Evolutionary conservation across 1,140 invertebrate species (phyloP).

Genomic region (Drosophila teissieri): DNA sequence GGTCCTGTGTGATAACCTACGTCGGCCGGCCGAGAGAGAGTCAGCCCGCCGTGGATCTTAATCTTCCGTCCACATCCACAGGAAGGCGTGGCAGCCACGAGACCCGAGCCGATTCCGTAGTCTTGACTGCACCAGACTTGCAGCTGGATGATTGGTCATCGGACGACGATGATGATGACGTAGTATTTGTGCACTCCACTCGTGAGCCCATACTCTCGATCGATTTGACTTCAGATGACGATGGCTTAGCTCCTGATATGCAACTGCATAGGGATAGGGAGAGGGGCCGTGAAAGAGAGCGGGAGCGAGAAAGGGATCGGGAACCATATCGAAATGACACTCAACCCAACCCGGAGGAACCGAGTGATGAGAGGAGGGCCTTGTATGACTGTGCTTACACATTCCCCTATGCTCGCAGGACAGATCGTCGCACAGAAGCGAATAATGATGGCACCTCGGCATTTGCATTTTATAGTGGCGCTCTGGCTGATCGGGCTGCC

Average conservation of each 20-base stretch:
- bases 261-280: background rate
- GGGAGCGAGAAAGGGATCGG: slow-evolving; percentile 5
- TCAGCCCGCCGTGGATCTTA: slow-evolving; percentile 32
- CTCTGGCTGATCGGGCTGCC: slow-evolving; percentile 53
- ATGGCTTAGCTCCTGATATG: slow-evolving; percentile 43
- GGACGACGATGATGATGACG: slow-evolving; percentile 88
- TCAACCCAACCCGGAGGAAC: slow-evolving; percentile 2
- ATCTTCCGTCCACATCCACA: slow-evolving; percentile 62
- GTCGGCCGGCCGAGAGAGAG: slow-evolving; percentile 65
- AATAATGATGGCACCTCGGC: slow-evolving; percentile 52
- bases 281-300: background rate
- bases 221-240: slow-evolving; percentile 79
- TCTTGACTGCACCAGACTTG: slow-evolving; percentile 90
- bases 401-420: slow-evolving; percentile 16
- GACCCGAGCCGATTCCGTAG: slow-evolving; percentile 71
- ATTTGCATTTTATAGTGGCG: slow-evolving; percentile 71
- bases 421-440: slow-evolving; percentile 28
- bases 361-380: slow-evolving; percentile 10
- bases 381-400: slow-evolving; percentile 35
- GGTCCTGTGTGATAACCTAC: slow-evolving; percentile 72
- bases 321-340: background rate
- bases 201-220: slow-evolving; percentile 80
- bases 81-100: slow-evolving; percentile 34
- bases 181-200: slow-evolving; percentile 83
- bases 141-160: slow-evolving; percentile 91